A percentile compares a stretch with the other conserved stretches of the same genome.
Conservation (phyloP, 2,888 invertebrate species). For the Pedicia rivosa region DNA sequence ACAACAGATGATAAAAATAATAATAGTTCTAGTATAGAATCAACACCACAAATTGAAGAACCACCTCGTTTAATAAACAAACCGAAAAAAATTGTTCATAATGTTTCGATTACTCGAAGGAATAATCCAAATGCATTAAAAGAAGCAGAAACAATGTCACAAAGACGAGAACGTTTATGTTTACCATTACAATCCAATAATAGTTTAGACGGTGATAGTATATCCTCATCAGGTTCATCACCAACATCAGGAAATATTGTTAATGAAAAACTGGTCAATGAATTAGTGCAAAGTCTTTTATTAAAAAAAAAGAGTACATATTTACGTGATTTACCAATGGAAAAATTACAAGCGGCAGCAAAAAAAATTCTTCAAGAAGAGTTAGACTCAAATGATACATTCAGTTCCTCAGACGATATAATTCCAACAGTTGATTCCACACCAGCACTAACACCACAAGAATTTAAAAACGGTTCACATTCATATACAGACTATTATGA, state of each 20-base stretch:
- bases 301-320: slow-evolving; percentile 36
- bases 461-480: slow-evolving; percentile 27
- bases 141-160: slow-evolving; percentile 28
- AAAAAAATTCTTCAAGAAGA: slow-evolving; percentile 40
- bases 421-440: slow-evolving; percentile 30
- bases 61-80: slow-evolving; percentile 12
- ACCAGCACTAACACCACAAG: slow-evolving; percentile 33
- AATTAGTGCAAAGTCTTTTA: slow-evolving; percentile 40
- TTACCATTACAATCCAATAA: slow-evolving; percentile 32
- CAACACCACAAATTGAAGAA: slow-evolving; percentile 7
- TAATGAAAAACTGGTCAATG: slow-evolving; percentile 39
- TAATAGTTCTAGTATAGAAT: no score
- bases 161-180: slow-evolving; percentile 34
- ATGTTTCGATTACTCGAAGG: slow-evolving; percentile 29
- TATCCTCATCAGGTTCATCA: slow-evolving; percentile 36
- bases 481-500: slow-evolving; percentile 40
- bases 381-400: slow-evolving; percentile 28
- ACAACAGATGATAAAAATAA: background rate
- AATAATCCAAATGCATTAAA: slow-evolving; percentile 23
- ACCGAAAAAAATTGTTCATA: slow-evolving; percentile 27
- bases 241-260: slow-evolving; percentile 30
- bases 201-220: slow-evolving; percentile 34
- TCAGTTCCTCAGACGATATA: slow-evolving; percentile 15
- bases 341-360: slow-evolving; percentile 40
- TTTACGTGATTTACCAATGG: slow-evolving; percentile 37